Evolutionary conservation across 2,113 vertebrate genomes (phyloP).

Genomic region (Cyprinodon brontotheroides): DNA sequence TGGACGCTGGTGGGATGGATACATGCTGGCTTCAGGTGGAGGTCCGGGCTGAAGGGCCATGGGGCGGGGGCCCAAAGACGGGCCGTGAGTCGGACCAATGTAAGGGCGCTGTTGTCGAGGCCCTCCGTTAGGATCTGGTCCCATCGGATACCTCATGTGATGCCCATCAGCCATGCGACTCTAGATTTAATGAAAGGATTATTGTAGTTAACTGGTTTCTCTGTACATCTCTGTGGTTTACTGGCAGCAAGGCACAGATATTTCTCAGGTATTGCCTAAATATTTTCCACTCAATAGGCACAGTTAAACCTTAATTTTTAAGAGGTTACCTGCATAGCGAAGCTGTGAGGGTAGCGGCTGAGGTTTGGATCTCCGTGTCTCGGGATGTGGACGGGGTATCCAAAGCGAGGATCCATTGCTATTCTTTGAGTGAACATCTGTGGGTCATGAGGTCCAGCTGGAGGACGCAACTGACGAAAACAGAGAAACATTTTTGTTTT

Average conservation of each 20-base stretch:
- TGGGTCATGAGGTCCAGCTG: conserved; percentile 74
- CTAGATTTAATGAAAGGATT: conserved; percentile 58
- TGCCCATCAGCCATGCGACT: conserved; percentile 79
- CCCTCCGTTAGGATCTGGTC: conserved; percentile 69
- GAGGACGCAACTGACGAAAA: conserved; percentile 66
- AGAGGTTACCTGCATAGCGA: conserved; percentile 85
- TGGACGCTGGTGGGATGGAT: conserved; percentile 76
- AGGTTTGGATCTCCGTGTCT: conserved; percentile 82
- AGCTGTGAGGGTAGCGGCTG: conserved; percentile 80
- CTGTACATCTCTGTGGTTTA: neutral
- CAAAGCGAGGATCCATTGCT: conserved; percentile 79
- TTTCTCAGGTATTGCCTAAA: neutral
- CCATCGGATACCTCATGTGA: conserved; percentile 78
- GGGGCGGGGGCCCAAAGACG: conserved; percentile 82
- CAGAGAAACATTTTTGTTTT: neutral
- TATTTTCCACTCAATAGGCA: neutral
- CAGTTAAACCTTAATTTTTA: neutral
- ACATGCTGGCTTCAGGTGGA: conserved; percentile 82
- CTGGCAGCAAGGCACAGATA: neutral
- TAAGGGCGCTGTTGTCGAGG: conserved; percentile 77
- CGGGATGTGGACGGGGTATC: conserved; percentile 81
- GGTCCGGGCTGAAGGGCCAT: conserved; percentile 82
- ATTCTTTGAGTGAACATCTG: conserved; percentile 82
- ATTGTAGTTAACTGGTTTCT: neutral
- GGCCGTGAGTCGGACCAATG: conserved; percentile 80